phyloP scores from a whole-genome alignment of 2,797 vertebrate genomes.

The Eutrigla gurnardus region DNA sequence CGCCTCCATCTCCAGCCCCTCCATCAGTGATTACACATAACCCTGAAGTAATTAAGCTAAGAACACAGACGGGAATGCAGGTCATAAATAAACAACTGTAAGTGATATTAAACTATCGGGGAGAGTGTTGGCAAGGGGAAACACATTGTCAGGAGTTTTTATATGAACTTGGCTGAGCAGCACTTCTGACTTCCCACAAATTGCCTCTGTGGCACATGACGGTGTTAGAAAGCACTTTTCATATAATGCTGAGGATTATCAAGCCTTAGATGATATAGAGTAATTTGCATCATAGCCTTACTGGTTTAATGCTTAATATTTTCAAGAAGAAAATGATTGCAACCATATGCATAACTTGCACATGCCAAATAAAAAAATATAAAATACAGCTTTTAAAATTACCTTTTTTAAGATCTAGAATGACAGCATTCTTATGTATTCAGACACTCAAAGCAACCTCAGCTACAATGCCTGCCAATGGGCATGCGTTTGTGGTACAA shows the following conservation, averaged over 20 bases:
- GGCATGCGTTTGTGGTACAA: neutral
- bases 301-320: neutral
- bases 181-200: conserved; percentile 35
- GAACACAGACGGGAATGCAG: conserved; percentile 45
- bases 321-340: neutral
- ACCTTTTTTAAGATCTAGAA: neutral
- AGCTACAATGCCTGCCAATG: neutral
- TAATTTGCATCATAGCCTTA: neutral
- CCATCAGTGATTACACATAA: conserved; percentile 55
- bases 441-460: neutral
- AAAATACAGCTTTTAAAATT: neutral
- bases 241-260: neutral
- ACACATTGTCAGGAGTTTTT: conserved; percentile 61
- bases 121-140: conserved; percentile 51
- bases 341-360: neutral
- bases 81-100: conserved; percentile 66
- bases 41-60: conserved; percentile 72
- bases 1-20: conserved; percentile 20
- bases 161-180: conserved; percentile 37
- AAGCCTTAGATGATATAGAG: neutral
- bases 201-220: conserved; percentile 22
- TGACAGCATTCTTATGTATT: neutral
- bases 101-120: conserved; percentile 67
- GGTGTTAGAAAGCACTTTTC: neutral
- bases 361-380: neutral